Base-by-base conservation (phyloP, 2,888 invertebrate species). In the Meloe dianella region DNA sequence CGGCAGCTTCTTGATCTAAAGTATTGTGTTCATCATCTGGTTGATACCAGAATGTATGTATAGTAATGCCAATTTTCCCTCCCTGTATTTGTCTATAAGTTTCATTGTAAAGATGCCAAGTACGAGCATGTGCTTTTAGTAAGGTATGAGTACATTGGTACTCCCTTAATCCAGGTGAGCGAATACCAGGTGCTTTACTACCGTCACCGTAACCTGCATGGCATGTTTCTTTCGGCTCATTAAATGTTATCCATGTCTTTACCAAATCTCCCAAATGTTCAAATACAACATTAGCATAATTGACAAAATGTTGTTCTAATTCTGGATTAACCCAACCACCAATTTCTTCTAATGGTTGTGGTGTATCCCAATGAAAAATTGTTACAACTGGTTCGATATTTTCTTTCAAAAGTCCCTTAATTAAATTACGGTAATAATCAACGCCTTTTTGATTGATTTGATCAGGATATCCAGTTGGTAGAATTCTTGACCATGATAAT, bases 371-470 rank as follows among this genome's bases (percentile, higher is more conserved):
- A 67, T 84, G 82, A 71, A 78, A 81, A 27, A 83, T 72, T 1
- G 80, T 79, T 1, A 85, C 80, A 68, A 84, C 75, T 10, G 89
- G 88, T 63, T 80, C 75, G 64, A 92, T 89, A n/a, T 85, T 85
- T 61, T 86, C 84, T 0, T 81, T 84, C 83, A 86, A 87, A 3
- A 94, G 85, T 74, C 89, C 91, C 73, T 92, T 85, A 60, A 94
- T 90, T 56, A 95, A 82, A 72, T 90, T 87, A 74, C 88, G 89
- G 80, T 95, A 95, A 82, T 93, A 92, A 64, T 87, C 83, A 14
- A 94, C 85, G 17, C 92, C 94, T 1, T 87, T 85, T 51, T 86
- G 83, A 78, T 91, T 94, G n/a, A 92, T 84, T 22, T 86, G 78
- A 75, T 89, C 88, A 62, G 87, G 85, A 64, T 87, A 85, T 20